Base-by-base conservation (phyloP, 1,140 invertebrate genomes). In the Schmidtea mediterranea region DNA sequence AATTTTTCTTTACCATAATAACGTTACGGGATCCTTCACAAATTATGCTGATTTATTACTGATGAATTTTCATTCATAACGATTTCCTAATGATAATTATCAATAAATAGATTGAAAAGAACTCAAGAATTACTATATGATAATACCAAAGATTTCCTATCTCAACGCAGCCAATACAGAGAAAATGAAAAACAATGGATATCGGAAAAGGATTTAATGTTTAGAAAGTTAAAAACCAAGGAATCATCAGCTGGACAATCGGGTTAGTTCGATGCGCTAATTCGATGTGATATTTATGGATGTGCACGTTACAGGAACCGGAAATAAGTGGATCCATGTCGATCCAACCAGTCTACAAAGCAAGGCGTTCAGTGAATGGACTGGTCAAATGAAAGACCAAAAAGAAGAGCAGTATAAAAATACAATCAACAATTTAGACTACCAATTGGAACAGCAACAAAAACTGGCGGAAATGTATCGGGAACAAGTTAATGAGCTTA, bases 51-150 rank as follows among this genome's bases (percentile, higher is more conserved):
- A n/a, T n/a, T n/a, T n/a, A n/a, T n/a, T n/a, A n/a, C n/a, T n/a
- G n/a, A n/a, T n/a, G n/a, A n/a, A n/a, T n/a, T n/a, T n/a, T n/a
- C n/a, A 32, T 6, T 32, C 3, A 32, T 32, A 6, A 32, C 10
- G 10, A 32, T 6, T 32, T 32, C 26, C 5, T 32, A 6, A 6
- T 32, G 26, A 32, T 6, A 32, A 32, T 3, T 32, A 32, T 32
- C 10, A 6, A 6, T 13, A 46, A 36, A 24, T 52, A 66, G 63
- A 54, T 51, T 67, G 37, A 58, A 65, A 48, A 62, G 65, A 54
- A 64, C 62, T 13, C 65, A 67, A 50, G 63, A 66, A 49, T 52
- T 67, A 13, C 51, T 67, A 43, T 64, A 67, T 51, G 60, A 63
- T 46, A 64, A 58, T 48, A 66, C 65, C 5, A 61, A 62, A 54